A percentile compares a stretch with the other conserved stretches of the same genome.
Evolutionary conservation across 1,140 invertebrate genomes (phyloP).

Genomic region (Camponotus floridanus): DNA sequence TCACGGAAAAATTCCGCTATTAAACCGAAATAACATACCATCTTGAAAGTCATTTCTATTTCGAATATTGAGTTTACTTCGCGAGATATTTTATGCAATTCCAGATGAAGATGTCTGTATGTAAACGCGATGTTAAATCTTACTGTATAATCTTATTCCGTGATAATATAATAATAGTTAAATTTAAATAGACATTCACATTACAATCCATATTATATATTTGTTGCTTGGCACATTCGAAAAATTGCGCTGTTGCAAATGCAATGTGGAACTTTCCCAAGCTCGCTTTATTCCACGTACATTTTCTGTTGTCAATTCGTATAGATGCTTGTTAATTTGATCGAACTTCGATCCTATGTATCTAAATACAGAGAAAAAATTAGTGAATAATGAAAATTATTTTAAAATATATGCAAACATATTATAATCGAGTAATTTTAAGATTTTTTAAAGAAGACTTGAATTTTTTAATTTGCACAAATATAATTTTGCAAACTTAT

Average conservation of each 20-base stretch:
- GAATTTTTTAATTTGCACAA: background rate
- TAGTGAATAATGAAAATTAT: background rate
- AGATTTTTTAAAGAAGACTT: background rate
- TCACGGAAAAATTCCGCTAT: constrained; percentile 10
- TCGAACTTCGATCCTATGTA: constrained; percentile 36
- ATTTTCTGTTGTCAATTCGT: background rate
- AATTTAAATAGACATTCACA: constrained; percentile 15
- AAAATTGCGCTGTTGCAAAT: background rate
- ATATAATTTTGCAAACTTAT: background rate
- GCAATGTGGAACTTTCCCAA: background rate
- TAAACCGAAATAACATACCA: constrained; percentile 32
- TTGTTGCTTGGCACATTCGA: background rate
- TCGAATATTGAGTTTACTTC: constrained; percentile 36
- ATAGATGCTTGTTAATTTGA: constrained; percentile 16
- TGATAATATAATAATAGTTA: background rate
- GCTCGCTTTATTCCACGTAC: background rate
- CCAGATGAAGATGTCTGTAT: constrained; percentile 37
- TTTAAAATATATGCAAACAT: background rate
- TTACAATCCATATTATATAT: constrained; percentile 23
- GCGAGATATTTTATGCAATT: constrained; percentile 18
- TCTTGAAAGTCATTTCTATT: constrained; percentile 38
- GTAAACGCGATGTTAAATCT: background rate
- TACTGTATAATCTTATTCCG: background rate
- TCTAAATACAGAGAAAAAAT: background rate
- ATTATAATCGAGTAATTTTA: background rate